These are phyloP conservation scores for Dryas iulia DNA, from an alignment of 1,140 invertebrate species.

Conservation along the genomic window DNA sequence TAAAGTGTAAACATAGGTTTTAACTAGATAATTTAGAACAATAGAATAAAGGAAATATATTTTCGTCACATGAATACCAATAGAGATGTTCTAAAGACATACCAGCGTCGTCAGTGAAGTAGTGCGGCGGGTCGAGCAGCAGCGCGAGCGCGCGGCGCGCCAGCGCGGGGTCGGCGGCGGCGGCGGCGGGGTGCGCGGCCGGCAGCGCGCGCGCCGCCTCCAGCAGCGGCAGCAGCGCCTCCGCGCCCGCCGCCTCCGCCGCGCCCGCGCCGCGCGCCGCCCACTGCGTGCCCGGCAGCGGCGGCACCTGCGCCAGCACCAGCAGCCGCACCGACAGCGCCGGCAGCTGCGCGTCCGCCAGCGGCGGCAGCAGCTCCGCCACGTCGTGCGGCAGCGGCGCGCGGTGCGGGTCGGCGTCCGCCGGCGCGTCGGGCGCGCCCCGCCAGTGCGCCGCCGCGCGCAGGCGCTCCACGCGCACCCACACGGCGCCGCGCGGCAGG, in stretches of 20 bases:
- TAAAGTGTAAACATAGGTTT: too few relatives aligned
- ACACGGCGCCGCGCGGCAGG: slow-evolving; percentile 51
- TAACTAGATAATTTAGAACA: too few relatives aligned
- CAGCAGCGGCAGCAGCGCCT: slow-evolving; percentile 36
- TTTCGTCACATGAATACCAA: too few relatives aligned
- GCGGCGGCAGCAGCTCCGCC: slow-evolving; percentile 47
- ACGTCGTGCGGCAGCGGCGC: slow-evolving; percentile 49
- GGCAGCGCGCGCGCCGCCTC: slow-evolving; percentile 26
- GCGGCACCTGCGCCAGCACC: slow-evolving; percentile 32
- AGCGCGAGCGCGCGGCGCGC: slow-evolving; percentile 32
- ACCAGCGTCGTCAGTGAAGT: slow-evolving; percentile 44
- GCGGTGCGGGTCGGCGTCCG: slow-evolving; percentile 48
- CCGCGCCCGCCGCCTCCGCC: slow-evolving; percentile 22
- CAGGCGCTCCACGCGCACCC: slow-evolving; percentile 59
- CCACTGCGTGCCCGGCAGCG: slow-evolving; percentile 26
- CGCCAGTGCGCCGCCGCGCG: slow-evolving; percentile 55
- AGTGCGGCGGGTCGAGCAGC: slow-evolving; percentile 47
- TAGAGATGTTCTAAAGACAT: too few relatives aligned
- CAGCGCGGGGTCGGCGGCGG: slow-evolving; percentile 1
- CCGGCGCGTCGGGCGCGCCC: slow-evolving; percentile 8
- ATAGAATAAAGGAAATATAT: too few relatives aligned
- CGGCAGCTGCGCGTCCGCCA: slow-evolving; percentile 15
- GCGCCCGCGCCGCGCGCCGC: slow-evolving; percentile 9
- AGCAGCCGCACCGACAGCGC: slow-evolving; percentile 14
- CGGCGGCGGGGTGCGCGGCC: slow-evolving; percentile 29